Conservation (phyloP, 2,797 vertebrate species). For the Galagoides demidoff region DNA sequence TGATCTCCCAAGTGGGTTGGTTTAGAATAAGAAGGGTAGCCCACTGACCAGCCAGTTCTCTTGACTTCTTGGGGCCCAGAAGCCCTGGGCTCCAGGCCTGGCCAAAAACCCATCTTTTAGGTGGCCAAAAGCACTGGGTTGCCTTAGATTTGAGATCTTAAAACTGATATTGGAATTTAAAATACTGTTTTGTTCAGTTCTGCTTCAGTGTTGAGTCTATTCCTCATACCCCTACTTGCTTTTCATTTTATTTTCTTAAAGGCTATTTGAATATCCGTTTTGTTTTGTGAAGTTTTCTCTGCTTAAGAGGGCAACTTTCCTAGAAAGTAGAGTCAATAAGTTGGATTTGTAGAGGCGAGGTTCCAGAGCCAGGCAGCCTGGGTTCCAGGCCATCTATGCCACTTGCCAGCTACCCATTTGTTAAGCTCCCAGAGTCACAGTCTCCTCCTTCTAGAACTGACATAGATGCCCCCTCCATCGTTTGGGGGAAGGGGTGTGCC, state of each 20-base stretch:
- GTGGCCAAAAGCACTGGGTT: not conserved
- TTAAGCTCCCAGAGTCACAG: not conserved
- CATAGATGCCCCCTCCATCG: not conserved
- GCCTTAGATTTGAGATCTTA: not conserved
- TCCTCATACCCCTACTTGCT: not conserved
- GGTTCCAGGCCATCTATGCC: not conserved
- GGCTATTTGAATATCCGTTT: not conserved
- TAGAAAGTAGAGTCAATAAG: constrained; percentile 48
- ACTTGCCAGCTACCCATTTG: not conserved
- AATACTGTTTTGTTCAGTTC: not conserved
- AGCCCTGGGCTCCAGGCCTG: not conserved
- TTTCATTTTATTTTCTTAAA: not conserved
- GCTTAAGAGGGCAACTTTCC: constrained; percentile 42
- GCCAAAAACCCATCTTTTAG: not conserved
- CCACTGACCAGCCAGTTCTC: not conserved
- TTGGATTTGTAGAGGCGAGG: not conserved
- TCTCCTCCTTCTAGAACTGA: not conserved
- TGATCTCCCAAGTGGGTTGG: not conserved
- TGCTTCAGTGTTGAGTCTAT: not conserved
- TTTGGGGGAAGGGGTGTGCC: not conserved
- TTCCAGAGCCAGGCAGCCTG: not conserved
- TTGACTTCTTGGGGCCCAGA: not conserved
- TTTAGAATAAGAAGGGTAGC: not conserved
- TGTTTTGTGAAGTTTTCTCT: not conserved
- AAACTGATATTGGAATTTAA: not conserved